phyloP scores from a whole-genome alignment of 2,113 vertebrate genomes.

The Saguinus imperator region DNA sequence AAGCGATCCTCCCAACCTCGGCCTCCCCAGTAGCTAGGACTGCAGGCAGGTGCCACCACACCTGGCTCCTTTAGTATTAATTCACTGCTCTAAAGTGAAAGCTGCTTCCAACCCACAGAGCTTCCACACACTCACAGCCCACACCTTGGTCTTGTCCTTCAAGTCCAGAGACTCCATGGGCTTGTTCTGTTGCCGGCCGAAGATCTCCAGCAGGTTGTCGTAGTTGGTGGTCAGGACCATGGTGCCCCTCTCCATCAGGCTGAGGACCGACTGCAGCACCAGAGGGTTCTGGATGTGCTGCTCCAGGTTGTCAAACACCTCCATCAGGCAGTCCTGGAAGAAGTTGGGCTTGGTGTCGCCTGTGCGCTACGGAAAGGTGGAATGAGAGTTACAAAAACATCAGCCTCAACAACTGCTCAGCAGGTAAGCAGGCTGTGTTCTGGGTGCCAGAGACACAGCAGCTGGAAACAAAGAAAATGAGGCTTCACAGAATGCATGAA shows the following conservation, averaged over 20 bases:
- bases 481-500: background rate
- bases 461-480: background rate
- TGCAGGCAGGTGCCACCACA: background rate
- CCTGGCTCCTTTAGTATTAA: background rate
- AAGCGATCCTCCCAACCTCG: background rate
- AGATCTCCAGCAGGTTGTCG: slow-evolving; percentile 85
- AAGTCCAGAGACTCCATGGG: slow-evolving; percentile 86
- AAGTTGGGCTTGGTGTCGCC: slow-evolving; percentile 85
- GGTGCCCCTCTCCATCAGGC: slow-evolving; percentile 84
- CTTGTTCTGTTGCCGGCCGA: slow-evolving; percentile 83
- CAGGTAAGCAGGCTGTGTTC: rapidly evolving
- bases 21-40: background rate
- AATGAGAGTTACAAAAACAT: background rate
- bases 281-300: slow-evolving; percentile 83
- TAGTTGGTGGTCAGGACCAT: slow-evolving; percentile 86
- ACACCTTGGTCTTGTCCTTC: slow-evolving; percentile 85
- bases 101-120: no score
- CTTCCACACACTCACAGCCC: rapidly evolving
- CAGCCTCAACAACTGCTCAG: rapidly evolving
- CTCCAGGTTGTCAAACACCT: slow-evolving; percentile 84
- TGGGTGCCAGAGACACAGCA: rapidly evolving
- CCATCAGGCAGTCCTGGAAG: slow-evolving; percentile 87
- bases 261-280: slow-evolving; percentile 81
- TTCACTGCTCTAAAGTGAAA: background rate
- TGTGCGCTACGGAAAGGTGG: slow-evolving; percentile 69